Evolutionary conservation across 2,113 vertebrate species (phyloP), one percentile per base, ranked within the genome.

Genomic region (Phocoena sinus): DNA sequence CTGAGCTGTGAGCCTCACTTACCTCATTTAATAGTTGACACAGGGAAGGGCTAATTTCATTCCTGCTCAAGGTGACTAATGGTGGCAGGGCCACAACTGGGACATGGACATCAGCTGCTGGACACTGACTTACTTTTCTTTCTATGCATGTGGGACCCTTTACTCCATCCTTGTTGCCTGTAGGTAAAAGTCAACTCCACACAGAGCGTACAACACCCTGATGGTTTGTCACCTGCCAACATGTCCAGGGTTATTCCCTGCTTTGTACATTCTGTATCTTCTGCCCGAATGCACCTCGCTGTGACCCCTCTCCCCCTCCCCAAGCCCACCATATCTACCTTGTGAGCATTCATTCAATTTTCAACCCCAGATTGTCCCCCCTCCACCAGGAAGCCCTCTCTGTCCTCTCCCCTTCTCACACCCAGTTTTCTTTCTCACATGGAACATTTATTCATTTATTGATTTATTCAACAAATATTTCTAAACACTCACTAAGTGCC

Each of bases 401-500:
- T 11, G 18, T 38, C 58, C 3, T 70, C 36, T 90, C 8, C 23
- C n/a, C 8, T 33, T 77, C 21, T 68, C 41, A 20, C 31, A 62
- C n/a, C 33, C 38, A 31, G 3, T 70, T 79, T 94, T 68, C 50
- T 92, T 3, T 93, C 25, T 74, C 31, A 18, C 41, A 4, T 47
- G 7, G 33, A 18, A 73, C 7, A 71, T 70, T 47, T 67, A 71
- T 79, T 95, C 8, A 62, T 17, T 82, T 62, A 20, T 12, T 65
- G 28, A 80, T 71, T 83, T 71, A 92, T 23, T 80, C 56, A 73
- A 8, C 36, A 90, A 67, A 67, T 60, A 44, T 83, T 83, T 77
- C 23, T 38, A 28, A 68, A 50, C 36, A 26, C 13, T 38, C 71
- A 38, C 31, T 81, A 44, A 58, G 21, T 41, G 23, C 15, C 93